phyloP scores from a whole-genome alignment of 2,888 invertebrate species.

The Epirrita christyi region DNA sequence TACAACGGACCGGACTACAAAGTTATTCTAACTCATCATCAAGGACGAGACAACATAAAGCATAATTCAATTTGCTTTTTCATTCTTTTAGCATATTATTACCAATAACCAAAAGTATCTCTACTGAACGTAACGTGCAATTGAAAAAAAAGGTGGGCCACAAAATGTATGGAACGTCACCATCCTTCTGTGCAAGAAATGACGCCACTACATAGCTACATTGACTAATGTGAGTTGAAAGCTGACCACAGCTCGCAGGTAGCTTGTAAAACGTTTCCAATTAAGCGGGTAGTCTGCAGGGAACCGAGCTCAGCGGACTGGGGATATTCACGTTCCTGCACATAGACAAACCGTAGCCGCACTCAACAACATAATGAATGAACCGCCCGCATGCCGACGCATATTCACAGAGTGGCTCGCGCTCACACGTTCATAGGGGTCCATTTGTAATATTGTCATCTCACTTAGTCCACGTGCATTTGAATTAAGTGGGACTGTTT shows the following conservation, averaged over 20 bases:
- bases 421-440: neutral
- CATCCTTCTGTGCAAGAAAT: neutral
- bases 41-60: too few species aligned
- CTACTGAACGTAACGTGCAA: too few species aligned
- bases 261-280: slow-evolving; percentile 63
- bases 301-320: slow-evolving; percentile 46
- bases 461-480: neutral
- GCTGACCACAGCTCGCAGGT: slow-evolving; percentile 52
- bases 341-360: slow-evolving; percentile 29
- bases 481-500: too few species aligned
- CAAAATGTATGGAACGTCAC: too few species aligned
- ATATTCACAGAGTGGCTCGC: neutral
- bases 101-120: too few species aligned
- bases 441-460: neutral
- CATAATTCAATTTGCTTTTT: too few species aligned
- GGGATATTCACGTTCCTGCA: slow-evolving; percentile 32
- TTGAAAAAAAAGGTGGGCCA: too few species aligned
- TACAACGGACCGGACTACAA: too few species aligned
- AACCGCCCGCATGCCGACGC: slow-evolving; percentile 9
- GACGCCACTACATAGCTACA: slow-evolving; percentile 35
- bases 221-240: slow-evolving; percentile 49
- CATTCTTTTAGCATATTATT: too few species aligned
- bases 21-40: too few species aligned
- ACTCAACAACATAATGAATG: slow-evolving; percentile 45
- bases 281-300: slow-evolving; percentile 55